These are phyloP conservation scores for Piaya cayana DNA, from an alignment of 2,113 vertebrate genomes.

Conservation along the genomic window DNA sequence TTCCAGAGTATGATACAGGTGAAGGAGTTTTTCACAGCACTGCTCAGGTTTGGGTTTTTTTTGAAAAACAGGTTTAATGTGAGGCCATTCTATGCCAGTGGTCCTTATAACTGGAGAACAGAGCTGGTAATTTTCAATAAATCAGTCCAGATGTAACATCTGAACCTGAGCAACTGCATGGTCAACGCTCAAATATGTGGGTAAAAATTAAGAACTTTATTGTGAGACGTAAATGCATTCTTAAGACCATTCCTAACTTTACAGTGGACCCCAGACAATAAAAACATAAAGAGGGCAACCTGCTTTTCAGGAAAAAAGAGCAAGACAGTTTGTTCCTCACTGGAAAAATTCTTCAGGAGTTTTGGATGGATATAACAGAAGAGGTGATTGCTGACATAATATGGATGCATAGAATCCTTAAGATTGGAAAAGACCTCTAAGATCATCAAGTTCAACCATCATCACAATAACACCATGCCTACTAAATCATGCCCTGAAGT, in stretches of 20 bases:
- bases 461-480: no score
- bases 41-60: rapidly evolving
- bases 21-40: not conserved
- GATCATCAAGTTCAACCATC: no score
- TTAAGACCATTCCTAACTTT: not conserved
- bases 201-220: not conserved
- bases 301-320: not conserved
- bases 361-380: not conserved
- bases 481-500: no score
- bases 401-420: no score
- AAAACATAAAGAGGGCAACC: not conserved
- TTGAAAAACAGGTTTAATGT: not conserved
- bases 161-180: not conserved
- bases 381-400: not conserved
- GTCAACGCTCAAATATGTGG: rapidly evolving
- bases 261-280: not conserved
- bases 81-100: not conserved
- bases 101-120: not conserved
- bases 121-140: not conserved
- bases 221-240: not conserved
- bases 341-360: not conserved
- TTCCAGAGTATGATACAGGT: rapidly evolving
- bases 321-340: not conserved
- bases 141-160: not conserved
- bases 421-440: no score